Evolutionary conservation across 2,113 vertebrate genomes (phyloP).

Genomic region (Myrmophylax atrothorax): DNA sequence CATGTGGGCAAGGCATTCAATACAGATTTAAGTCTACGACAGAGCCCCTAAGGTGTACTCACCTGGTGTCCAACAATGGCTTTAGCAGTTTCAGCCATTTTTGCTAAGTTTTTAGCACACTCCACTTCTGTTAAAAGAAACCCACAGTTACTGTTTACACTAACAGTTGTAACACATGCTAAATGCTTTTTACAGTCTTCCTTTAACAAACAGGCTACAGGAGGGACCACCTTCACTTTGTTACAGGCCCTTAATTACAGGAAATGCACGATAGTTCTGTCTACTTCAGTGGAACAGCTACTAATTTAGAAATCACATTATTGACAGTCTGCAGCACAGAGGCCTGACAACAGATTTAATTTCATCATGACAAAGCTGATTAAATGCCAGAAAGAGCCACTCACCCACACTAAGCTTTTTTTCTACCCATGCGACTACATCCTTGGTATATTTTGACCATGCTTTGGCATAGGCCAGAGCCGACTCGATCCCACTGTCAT

Average conservation of each 20-base stretch:
- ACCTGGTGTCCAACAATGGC: conserved; percentile 88
- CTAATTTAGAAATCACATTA: conserved; percentile 73
- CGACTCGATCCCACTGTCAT: conserved; percentile 87
- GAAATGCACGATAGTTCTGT: conserved; percentile 40
- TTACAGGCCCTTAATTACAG: conserved; percentile 36
- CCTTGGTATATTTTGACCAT: conserved; percentile 98
- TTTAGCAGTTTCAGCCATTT: conserved; percentile 94
- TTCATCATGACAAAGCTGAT: conserved; percentile 70
- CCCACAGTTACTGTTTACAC: not conserved
- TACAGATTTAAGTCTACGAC: not conserved
- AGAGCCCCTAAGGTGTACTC: conserved; percentile 1
- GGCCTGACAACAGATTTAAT: conserved; percentile 65
- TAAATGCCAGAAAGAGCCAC: conserved; percentile 72
- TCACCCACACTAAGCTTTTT: conserved; percentile 92
- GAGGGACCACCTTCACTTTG: conserved; percentile 8
- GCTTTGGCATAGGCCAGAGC: conserved; percentile 93
- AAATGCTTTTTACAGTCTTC: not conserved
- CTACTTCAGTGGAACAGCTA: conserved; percentile 54
- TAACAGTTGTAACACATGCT: not conserved
- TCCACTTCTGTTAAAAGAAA: conserved; percentile 84
- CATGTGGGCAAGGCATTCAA: not conserved
- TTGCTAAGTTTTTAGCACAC: conserved; percentile 89
- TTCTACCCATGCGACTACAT: conserved; percentile 94
- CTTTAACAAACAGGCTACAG: not conserved
- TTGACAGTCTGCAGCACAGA: conserved; percentile 70